phyloP scores from a whole-genome alignment of 2,888 invertebrate genomes.

The Protonemura montana region DNA sequence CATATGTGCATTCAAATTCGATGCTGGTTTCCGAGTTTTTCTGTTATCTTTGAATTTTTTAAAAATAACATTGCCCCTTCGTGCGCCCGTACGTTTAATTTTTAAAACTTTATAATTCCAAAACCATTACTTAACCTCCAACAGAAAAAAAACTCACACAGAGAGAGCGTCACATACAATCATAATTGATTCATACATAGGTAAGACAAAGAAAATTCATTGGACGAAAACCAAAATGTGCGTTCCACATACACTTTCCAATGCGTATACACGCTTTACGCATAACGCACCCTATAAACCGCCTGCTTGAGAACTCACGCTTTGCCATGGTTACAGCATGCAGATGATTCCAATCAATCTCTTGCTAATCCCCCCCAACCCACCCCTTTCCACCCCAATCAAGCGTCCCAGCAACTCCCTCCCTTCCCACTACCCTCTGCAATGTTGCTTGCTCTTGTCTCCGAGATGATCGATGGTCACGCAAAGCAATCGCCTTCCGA shows the following conservation, averaged over 20 bases:
- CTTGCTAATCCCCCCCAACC: conserved; percentile 34
- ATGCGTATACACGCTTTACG: not conserved
- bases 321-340: conserved; percentile 31
- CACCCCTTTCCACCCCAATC: conserved; percentile 20
- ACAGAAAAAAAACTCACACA: too few species aligned
- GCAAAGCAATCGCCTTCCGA: not conserved
- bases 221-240: too few species aligned
- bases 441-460: conserved; percentile 7
- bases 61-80: too few species aligned
- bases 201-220: too few species aligned
- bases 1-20: too few species aligned
- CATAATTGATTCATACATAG: too few species aligned
- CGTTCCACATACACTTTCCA: not conserved
- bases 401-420: not conserved
- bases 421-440: not conserved
- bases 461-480: not conserved
- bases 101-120: too few species aligned
- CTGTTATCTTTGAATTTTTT: too few species aligned
- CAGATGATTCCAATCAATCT: conserved; percentile 29
- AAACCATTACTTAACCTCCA: too few species aligned
- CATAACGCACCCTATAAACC: not conserved
- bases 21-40: too few species aligned
- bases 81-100: too few species aligned
- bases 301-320: not conserved
- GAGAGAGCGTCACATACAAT: too few species aligned